phyloP scores from a whole-genome alignment of 2,888 invertebrate species.

The Tridacna gigas region DNA sequence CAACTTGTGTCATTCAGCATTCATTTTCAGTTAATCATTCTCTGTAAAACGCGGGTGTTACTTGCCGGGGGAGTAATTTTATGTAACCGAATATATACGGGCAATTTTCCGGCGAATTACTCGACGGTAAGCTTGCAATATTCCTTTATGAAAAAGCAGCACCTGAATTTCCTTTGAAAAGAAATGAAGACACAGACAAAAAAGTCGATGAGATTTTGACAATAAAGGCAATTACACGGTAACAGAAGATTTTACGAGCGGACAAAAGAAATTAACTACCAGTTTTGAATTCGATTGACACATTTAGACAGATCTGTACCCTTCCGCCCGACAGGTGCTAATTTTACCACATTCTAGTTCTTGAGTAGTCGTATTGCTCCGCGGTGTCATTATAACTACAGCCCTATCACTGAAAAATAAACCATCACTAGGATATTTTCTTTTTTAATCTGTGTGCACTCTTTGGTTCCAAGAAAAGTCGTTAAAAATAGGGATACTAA shows the following conservation, averaged over 20 bases:
- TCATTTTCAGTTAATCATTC: constrained; percentile 14
- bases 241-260: constrained; percentile 45
- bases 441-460: too few relatives aligned
- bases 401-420: neutral
- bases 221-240: constrained; percentile 45
- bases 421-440: too few relatives aligned
- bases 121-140: neutral
- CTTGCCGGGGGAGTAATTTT: constrained; percentile 23
- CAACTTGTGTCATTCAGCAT: neutral
- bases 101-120: constrained; percentile 24
- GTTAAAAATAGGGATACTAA: too few relatives aligned
- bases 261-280: constrained; percentile 46
- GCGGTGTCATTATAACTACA: constrained; percentile 17
- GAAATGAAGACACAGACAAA: neutral
- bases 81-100: constrained; percentile 36
- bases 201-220: constrained; percentile 17
- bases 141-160: neutral
- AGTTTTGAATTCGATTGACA: constrained; percentile 32
- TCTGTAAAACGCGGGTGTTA: constrained; percentile 9
- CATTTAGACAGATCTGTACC: constrained; percentile 51
- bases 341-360: constrained; percentile 51
- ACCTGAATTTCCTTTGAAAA: constrained; percentile 1
- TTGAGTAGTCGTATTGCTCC: constrained; percentile 39
- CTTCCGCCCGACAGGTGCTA: constrained; percentile 57
- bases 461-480: too few relatives aligned